Percentiles rank a stretch among this genome's conserved stretches.
Conservation (phyloP, 2,888 invertebrate genomes). For the Ormyrus pomaceus region DNA sequence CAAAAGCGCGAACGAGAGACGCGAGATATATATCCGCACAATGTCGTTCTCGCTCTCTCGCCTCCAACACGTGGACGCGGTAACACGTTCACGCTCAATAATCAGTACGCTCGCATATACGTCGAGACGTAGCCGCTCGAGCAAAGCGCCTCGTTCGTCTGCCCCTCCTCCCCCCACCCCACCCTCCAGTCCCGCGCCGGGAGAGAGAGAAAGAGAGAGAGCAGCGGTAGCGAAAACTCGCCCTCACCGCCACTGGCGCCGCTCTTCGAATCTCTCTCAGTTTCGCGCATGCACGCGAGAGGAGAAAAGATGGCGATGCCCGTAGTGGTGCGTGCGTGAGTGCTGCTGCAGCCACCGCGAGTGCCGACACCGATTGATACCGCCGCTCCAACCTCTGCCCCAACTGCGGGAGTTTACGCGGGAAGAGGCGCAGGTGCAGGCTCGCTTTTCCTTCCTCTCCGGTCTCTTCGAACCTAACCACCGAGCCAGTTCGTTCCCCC, state of each 20-base stretch:
- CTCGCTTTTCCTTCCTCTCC: too few relatives aligned
- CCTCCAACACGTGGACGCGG: too few relatives aligned
- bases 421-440: too few relatives aligned
- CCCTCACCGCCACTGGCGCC: not conserved
- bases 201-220: too few relatives aligned
- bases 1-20: too few relatives aligned
- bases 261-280: not conserved
- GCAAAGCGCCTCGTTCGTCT: not conserved
- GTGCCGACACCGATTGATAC: not conserved
- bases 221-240: not conserved
- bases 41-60: too few relatives aligned
- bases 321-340: slow-evolving; percentile 44
- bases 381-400: too few relatives aligned
- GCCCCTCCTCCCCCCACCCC: not conserved
- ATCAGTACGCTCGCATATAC: not conserved
- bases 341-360: not conserved
- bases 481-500: not conserved
- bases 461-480: too few relatives aligned
- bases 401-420: too few relatives aligned
- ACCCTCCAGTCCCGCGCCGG: not conserved
- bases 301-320: slow-evolving; percentile 54
- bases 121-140: not conserved
- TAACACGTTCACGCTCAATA: slow-evolving; percentile 27
- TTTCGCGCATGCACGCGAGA: not conserved
- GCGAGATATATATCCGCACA: too few relatives aligned